These are phyloP conservation scores for Sander vitreus DNA, from an alignment of 2,113 vertebrate species.

Conservation along the genomic window DNA sequence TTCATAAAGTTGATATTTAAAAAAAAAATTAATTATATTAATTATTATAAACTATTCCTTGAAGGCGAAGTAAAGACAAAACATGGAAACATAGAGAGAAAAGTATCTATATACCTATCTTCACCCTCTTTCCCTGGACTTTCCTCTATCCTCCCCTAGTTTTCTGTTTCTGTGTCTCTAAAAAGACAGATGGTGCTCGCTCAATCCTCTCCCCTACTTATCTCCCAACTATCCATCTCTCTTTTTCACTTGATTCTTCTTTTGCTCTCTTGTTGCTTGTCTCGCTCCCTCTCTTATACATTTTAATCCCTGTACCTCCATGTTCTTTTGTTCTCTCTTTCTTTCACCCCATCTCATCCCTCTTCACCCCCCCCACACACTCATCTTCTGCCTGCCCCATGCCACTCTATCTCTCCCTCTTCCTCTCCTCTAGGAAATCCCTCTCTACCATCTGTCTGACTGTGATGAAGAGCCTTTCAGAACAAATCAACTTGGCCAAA, in stretches of 20 bases:
- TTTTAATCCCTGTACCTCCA: neutral
- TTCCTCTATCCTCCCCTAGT: neutral
- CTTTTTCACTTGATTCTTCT: slow-evolving; percentile 9
- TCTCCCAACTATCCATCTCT: slow-evolving; percentile 22
- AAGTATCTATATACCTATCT: neutral
- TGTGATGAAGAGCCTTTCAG: slow-evolving; percentile 69
- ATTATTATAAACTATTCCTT: too few relatives aligned
- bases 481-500: slow-evolving; percentile 73
- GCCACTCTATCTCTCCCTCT: slow-evolving; percentile 2
- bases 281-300: neutral
- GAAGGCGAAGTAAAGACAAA: too few relatives aligned
- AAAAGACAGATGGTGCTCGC: slow-evolving; percentile 48
- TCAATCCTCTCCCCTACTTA: slow-evolving; percentile 32
- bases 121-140: neutral
- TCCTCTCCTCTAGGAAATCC: slow-evolving; percentile 72
- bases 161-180: slow-evolving; percentile 17
- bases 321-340: neutral
- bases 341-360: slow-evolving; percentile 1
- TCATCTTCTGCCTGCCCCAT: slow-evolving; percentile 3
- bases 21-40: neutral
- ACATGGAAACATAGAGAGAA: too few relatives aligned
- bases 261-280: slow-evolving; percentile 17
- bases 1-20: neutral
- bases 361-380: neutral
- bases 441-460: slow-evolving; percentile 73